A percentile compares a stretch with the other conserved stretches of the same genome.
These are phyloP conservation scores for Calameuta pallipes DNA, from an alignment of 2,888 invertebrate genomes.

Conservation along the genomic window DNA sequence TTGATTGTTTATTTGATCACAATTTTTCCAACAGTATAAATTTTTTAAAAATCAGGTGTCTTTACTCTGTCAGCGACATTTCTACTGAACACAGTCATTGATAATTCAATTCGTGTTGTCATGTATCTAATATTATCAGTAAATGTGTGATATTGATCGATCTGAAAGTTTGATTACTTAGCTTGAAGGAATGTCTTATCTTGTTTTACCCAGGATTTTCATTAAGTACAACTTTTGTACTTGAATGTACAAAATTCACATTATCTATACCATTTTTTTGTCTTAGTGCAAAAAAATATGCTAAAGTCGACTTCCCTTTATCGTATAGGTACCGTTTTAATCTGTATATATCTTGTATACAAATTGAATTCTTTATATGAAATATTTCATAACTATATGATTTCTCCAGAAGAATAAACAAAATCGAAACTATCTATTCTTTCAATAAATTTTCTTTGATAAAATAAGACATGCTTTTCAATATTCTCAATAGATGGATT, in stretches of 20 bases:
- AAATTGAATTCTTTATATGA: background rate
- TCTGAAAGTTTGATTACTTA: background rate
- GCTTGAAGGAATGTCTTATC: background rate
- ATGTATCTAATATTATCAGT: background rate
- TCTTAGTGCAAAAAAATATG: background rate
- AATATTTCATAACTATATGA: background rate
- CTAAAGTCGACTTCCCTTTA: background rate
- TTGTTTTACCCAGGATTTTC: background rate
- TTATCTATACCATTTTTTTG: background rate
- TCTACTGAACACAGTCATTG: no score
- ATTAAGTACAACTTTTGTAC: background rate
- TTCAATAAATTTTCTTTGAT: background rate
- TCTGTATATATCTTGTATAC: background rate
- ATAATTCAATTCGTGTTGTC: background rate
- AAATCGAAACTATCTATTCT: background rate
- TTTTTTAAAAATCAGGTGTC: no score
- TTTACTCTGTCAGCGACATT: no score
- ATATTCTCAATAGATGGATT: slow-evolving; percentile 72
- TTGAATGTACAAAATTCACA: background rate
- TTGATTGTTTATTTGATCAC: no score
- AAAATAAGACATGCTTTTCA: slow-evolving; percentile 13
- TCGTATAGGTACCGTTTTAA: background rate
- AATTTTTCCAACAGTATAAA: no score
- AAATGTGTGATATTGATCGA: background rate
- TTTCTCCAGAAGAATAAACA: background rate